A percentile compares a stretch with the other conserved stretches of the same genome.
Conservation (phyloP, 1,140 invertebrate species). For the Plodia interpunctella region DNA sequence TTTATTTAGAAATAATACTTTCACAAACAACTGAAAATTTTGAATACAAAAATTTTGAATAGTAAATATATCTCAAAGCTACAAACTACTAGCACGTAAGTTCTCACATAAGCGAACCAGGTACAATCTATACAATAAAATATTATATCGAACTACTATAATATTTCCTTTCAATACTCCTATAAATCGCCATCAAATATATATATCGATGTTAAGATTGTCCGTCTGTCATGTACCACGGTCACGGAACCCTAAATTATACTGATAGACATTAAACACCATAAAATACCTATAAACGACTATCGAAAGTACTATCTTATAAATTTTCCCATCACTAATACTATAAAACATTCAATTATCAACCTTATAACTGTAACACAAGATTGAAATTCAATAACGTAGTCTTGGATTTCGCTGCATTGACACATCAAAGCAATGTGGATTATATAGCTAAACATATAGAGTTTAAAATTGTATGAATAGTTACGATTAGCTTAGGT, state of each 20-base stretch:
- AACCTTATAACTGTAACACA: neutral
- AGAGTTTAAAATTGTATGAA: neutral
- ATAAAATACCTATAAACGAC: neutral
- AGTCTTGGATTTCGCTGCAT: neutral
- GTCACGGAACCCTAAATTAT: neutral
- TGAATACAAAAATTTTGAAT: too few species aligned
- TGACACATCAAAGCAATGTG: neutral
- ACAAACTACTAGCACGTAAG: too few species aligned
- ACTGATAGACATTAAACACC: constrained; percentile 2
- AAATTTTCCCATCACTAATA: neutral
- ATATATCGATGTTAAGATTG: too few species aligned
- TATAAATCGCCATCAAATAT: too few species aligned
- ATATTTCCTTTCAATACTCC: too few species aligned
- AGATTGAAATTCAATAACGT: neutral
- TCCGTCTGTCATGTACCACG: neutral
- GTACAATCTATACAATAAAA: too few species aligned
- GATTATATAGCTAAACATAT: neutral
- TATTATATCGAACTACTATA: too few species aligned
- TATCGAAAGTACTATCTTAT: neutral
- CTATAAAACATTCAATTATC: too few species aligned
- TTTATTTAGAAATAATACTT: too few species aligned
- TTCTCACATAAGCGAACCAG: too few species aligned
- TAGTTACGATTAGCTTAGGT: neutral
- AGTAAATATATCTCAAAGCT: too few species aligned
- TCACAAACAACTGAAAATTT: too few species aligned